Conservation (phyloP, 2,797 vertebrate genomes). For the Mus spretus region DNA sequence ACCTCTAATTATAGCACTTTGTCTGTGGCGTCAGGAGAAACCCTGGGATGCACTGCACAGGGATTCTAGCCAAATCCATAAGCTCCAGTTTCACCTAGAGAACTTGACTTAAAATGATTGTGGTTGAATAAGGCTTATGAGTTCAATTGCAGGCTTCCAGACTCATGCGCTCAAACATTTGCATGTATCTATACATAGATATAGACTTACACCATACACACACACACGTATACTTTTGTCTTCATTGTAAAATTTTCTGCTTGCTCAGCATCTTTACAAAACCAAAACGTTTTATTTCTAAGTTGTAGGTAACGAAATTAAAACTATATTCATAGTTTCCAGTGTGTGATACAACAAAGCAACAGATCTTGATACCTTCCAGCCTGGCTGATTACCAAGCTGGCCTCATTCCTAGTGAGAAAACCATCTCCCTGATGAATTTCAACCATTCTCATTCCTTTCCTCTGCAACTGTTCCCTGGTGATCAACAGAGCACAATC, state of each 20-base stretch:
- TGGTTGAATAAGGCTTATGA: not conserved
- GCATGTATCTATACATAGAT: not conserved
- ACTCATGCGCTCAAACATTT: not conserved
- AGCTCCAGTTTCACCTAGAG: not conserved
- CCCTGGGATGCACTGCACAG: too few relatives aligned
- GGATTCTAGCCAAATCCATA: not conserved
- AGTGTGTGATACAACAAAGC: not conserved
- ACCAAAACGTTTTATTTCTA: not conserved
- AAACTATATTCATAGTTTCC: not conserved
- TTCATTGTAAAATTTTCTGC: not conserved
- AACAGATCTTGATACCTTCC: not conserved
- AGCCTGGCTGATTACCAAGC: not conserved
- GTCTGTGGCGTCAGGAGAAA: not conserved
- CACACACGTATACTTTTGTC: not conserved
- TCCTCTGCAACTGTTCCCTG: not conserved
- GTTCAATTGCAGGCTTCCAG: not conserved
- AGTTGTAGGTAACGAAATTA: not conserved
- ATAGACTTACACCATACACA: not conserved
- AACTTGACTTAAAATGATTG: too few relatives aligned
- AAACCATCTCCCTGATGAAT: not conserved
- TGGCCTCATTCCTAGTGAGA: not conserved
- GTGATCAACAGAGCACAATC: not conserved
- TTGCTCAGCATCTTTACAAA: not conserved
- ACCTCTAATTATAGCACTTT: not conserved
- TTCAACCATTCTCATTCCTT: not conserved